Evolutionary conservation across 2,888 invertebrate species (phyloP), one percentile per base, ranked within the genome.

Genomic region (Imbricaverruca yamaguchii): DNA sequence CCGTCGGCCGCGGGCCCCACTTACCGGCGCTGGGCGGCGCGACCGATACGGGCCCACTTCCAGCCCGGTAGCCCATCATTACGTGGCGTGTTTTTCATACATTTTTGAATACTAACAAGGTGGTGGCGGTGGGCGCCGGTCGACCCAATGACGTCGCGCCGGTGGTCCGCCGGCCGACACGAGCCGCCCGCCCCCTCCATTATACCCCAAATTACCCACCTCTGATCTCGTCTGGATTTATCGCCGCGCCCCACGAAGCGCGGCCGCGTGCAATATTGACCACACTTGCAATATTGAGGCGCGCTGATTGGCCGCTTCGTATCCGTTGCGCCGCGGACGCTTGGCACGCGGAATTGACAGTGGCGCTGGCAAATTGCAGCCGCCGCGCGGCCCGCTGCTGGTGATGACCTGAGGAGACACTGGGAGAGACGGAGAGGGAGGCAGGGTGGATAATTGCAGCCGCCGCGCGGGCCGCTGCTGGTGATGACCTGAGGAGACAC

Each of bases 81-180:
- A 53, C 74, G 74, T 53, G 53, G 74, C 74, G 53, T 74, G 74
- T 74, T 74, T 74, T 74, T 74, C 74, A 74, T 74, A 74, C 74
- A 74, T 74, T 74, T 74, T 53, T 74, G 74, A 74, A 39, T 74
- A 13, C 74, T 74, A 74, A 74, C 74, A 74, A 74, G 74, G 74
- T 25, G 74, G 18, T 74, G 65, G 65, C 39, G 74, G 67, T 25
- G 15, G 69, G 13, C 39, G 69, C 13, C 39, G 39, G 39, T 18
- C 15, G 74, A 15, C 74, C 74, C 53, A 74, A 74, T 74, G 74
- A 74, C 74, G 15, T 6, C 74, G 74, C 74, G 18, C 74, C 74
- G 74, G 74, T 74, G 74, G 74, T 74, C 74, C 18, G 74, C 8
- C 53, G 18, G 74, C 53, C 53, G 53, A 74, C 74, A 21, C 74